Base-by-base conservation (phyloP, 2,797 vertebrate species). In the Syngnathus acus region DNA sequence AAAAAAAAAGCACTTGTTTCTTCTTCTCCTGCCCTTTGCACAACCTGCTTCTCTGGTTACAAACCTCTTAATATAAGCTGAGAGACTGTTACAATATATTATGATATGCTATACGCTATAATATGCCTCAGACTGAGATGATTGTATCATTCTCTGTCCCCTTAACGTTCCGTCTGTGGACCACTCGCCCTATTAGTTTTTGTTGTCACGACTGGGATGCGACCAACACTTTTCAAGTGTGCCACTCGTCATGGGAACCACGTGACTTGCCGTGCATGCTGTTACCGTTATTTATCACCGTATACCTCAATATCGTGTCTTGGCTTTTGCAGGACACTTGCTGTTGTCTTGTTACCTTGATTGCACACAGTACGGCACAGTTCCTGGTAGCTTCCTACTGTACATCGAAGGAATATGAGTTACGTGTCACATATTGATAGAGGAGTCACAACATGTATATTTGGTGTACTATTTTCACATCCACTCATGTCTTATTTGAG, bases 231-330 rank as follows among this genome's bases (percentile, higher is more conserved):
- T 57, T 71, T n/a, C 54, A 53, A 47, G 65, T 14, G 4, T 23
- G 23, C 37, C 47, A 42, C 26, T 58, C 48, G 9, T 62, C 51
- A 47, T 32, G 55, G 59, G 72, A 79, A 68, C 81, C 59, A 55
- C 67, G 67, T 67, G 68, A 79, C 76, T 73, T 70, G 26, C 55
- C 74, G 70, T 76, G 84, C 85, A 87, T 87, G 87, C 80, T 74
- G 37, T 77, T 79, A 69, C 68, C 81, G 82, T 80, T 83, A 81
- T 81, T 82, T 85, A 78, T 83, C 74, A 78, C 75, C 19, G 70
- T 73, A 84, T 86, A 86, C 85, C 84, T 87, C 85, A 72, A 59
- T 21, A 14, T 26, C 45, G 75, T 83, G 82, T 84, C 76, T 77
- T 78, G 77, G 69, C 43, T 69, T 68, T 76, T 48, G 72, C 69